Base-by-base conservation (phyloP, 2,113 vertebrate genomes). In the Rafetus swinhoei region DNA sequence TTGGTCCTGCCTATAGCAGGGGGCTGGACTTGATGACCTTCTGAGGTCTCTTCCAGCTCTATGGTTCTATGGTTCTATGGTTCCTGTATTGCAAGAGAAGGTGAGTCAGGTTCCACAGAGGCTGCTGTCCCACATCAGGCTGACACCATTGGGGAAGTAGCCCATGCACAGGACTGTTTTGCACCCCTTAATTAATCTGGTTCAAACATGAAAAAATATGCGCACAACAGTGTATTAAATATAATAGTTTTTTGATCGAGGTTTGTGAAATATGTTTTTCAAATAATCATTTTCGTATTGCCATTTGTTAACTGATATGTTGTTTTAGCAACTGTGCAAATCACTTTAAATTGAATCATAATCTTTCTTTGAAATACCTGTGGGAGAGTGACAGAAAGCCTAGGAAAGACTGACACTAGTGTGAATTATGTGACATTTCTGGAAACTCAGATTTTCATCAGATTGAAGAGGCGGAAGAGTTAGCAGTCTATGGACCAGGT, bases 261-360 rank as follows among this genome's bases (percentile, higher is more conserved):
- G 11, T 83, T 95, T 90, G 35, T 93, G 93, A 95, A 62, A 3
- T 16, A 11, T 92, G 35, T 21, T 92, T 96, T 88, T 79, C 8
- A 53, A 92, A 90, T 92, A 80, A 91, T 93, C 92, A 93, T 32
- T 29, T 94, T 94, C 45, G 35, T 72, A 88, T 95, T 95, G 86
- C 81, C 91, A 54, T 84, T 86, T 7, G 1, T 90, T 92, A 50
- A 76, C 95, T 95, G 90, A n/a, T 90, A 91, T 72, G 89, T 27
- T 24, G 32, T 52, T 94, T 90, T 81, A 94, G 77, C 72, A 93
- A 94, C 87, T 45, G 45, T 88, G 57, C 85, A 92, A 91, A 90
- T 21, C 7, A 25, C n/a, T 92, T 92, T 88, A 55, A 39, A 88
- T 60, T 32, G 93, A 95, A 83, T 86, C 4, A 85, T 72, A 88